Conservation (phyloP, 2,888 invertebrate genomes). For the Agonopterix heracliana region DNA sequence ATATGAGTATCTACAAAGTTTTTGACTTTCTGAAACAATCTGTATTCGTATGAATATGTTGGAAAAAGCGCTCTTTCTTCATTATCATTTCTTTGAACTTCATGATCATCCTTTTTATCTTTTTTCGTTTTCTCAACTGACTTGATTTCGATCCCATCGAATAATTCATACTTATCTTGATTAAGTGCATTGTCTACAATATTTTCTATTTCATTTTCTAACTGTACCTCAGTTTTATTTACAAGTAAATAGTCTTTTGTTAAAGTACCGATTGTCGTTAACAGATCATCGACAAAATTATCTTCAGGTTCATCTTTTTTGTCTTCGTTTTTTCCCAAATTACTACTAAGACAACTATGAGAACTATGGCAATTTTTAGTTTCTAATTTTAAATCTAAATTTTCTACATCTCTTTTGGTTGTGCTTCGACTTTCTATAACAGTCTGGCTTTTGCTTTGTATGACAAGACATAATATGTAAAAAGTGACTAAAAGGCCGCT, state of each 20-base stretch:
- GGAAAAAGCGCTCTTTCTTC: conserved; percentile 57
- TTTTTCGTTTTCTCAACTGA: conserved; percentile 20
- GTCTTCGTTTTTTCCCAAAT: conserved; percentile 22
- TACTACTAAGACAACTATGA: conserved; percentile 44
- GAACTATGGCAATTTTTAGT: conserved; percentile 67
- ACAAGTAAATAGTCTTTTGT: conserved; percentile 46
- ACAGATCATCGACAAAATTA: conserved; percentile 40
- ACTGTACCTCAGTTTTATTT: conserved; percentile 49
- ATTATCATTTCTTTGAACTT: no score
- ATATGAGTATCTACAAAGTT: conserved; percentile 77
- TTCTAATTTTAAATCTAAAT: conserved; percentile 55
- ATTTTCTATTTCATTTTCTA: conserved; percentile 71
- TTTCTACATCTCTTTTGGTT: conserved; percentile 45
- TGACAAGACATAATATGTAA: conserved; percentile 42
- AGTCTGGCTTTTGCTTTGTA: conserved; percentile 44
- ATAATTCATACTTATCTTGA: conserved; percentile 72
- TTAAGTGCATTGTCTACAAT: conserved; percentile 75
- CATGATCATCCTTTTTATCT: conserved; percentile 13
- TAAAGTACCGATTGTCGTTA: conserved; percentile 41
- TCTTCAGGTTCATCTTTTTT: conserved; percentile 19
- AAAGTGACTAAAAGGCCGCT: conserved; percentile 39
- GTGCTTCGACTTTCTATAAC: conserved; percentile 40
- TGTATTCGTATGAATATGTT: conserved; percentile 65
- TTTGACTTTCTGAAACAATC: conserved; percentile 75
- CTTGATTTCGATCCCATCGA: conserved; percentile 76